Evolutionary conservation across 2,888 invertebrate genomes (phyloP).

Genomic region (Meandrusa payeni): DNA sequence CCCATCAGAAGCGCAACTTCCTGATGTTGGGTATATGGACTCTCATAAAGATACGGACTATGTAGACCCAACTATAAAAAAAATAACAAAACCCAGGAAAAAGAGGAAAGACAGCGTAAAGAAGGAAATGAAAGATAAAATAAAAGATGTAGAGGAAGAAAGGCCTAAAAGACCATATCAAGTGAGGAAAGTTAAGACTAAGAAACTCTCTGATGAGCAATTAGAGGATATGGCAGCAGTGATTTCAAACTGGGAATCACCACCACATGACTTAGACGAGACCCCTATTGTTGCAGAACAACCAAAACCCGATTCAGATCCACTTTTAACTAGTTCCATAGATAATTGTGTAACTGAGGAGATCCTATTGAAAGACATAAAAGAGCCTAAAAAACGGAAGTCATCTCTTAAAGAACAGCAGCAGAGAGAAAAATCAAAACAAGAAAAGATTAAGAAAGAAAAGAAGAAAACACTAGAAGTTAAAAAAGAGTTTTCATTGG

Average conservation of each 20-base stretch:
- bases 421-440: constrained; percentile 45
- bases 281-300: constrained; percentile 29
- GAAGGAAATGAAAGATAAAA: constrained; percentile 41
- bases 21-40: constrained; percentile 73
- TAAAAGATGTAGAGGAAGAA: constrained; percentile 30
- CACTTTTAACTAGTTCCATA: constrained; percentile 9
- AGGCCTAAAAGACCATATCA: constrained; percentile 27
- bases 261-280: constrained; percentile 46
- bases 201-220: constrained; percentile 59
- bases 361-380: constrained; percentile 38
- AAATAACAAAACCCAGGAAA: constrained; percentile 43
- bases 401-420: constrained; percentile 40
- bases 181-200: constrained; percentile 48
- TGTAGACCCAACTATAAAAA: constrained; percentile 50
- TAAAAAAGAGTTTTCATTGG: constrained; percentile 35
- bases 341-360: too few relatives aligned
- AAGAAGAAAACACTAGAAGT: constrained; percentile 34
- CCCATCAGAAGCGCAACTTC: constrained; percentile 69
- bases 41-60: constrained; percentile 74
- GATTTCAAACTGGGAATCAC: constrained; percentile 63
- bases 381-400: constrained; percentile 56
- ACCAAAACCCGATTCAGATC: constrained; percentile 35
- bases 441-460: constrained; percentile 37
- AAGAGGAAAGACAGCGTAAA: constrained; percentile 48
- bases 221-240: constrained; percentile 56